phyloP scores from a whole-genome alignment of 2,113 vertebrate species.

The Sinocyclocheilus grahami region DNA sequence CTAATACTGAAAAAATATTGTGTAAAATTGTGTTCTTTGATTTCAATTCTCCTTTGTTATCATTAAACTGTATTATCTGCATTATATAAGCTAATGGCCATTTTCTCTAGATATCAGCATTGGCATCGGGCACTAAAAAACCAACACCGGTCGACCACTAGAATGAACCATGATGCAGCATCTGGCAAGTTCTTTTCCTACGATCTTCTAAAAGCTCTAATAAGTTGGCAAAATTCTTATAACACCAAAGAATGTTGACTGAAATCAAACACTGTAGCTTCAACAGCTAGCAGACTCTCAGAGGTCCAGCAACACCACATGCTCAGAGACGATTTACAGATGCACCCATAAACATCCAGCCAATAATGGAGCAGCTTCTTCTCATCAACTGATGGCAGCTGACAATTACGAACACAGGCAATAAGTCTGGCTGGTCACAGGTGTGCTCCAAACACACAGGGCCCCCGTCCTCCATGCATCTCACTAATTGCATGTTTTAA shows the following conservation, averaged over 20 bases:
- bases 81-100: not conserved
- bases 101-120: not conserved
- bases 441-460: not conserved
- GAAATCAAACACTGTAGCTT: not conserved
- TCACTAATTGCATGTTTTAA: conserved; percentile 31
- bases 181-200: not conserved
- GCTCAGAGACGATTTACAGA: conserved; percentile 22
- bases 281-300: conserved; percentile 8
- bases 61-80: not conserved
- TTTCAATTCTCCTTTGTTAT: not conserved
- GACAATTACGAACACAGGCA: conserved; percentile 13
- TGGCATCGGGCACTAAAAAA: not conserved
- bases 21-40: not conserved
- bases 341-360: conserved; percentile 6
- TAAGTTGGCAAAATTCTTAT: not conserved
- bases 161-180: not conserved
- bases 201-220: not conserved
- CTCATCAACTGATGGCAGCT: conserved; percentile 34
- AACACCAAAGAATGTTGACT: not conserved
- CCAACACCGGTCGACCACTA: not conserved
- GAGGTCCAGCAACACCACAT: not conserved
- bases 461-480: not conserved
- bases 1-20: not conserved
- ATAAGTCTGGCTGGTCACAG: conserved; percentile 26
- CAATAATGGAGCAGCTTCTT: conserved; percentile 19